Conservation (phyloP, 2,113 vertebrate genomes). For the Halichoerus grypus region DNA sequence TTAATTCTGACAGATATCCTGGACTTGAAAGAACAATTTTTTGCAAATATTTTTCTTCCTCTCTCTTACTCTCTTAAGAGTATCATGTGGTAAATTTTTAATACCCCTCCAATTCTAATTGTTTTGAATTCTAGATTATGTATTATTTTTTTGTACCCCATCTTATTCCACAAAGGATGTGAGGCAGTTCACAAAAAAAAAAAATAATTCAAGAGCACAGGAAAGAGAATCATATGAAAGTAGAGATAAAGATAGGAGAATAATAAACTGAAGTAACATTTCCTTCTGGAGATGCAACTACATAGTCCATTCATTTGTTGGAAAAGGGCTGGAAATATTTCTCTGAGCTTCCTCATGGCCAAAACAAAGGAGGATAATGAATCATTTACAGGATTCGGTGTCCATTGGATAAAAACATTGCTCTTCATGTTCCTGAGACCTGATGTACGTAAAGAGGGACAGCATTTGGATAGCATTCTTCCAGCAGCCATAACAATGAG, state of each 20-base stretch:
- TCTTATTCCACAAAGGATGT: constrained; percentile 53
- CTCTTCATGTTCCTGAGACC: constrained; percentile 17
- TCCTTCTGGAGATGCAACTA: constrained; percentile 5
- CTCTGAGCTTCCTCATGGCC: not conserved
- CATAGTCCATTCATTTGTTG: not conserved
- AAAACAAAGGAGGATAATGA: not conserved
- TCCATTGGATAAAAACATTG: not conserved
- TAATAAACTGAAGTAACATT: constrained; percentile 14
- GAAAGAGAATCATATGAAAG: constrained; percentile 13
- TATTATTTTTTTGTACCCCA: not conserved
- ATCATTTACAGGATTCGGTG: not conserved
- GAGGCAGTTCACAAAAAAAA: constrained; percentile 4
- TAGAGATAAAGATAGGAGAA: not conserved
- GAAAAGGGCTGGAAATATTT: not conserved
- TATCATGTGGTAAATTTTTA: constrained; percentile 22
- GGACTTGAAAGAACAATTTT: constrained; percentile 31
- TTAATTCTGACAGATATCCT: constrained; percentile 17
- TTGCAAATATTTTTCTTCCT: constrained; percentile 39
- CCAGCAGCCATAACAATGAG: not conserved
- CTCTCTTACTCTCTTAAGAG: constrained; percentile 36
- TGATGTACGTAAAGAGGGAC: not conserved
- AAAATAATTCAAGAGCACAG: not conserved
- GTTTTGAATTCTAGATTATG: constrained; percentile 53
- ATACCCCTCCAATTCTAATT: not conserved
- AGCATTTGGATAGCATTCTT: not conserved